Base-by-base conservation (phyloP, 2,797 vertebrate genomes). In the Falco cherrug region DNA sequence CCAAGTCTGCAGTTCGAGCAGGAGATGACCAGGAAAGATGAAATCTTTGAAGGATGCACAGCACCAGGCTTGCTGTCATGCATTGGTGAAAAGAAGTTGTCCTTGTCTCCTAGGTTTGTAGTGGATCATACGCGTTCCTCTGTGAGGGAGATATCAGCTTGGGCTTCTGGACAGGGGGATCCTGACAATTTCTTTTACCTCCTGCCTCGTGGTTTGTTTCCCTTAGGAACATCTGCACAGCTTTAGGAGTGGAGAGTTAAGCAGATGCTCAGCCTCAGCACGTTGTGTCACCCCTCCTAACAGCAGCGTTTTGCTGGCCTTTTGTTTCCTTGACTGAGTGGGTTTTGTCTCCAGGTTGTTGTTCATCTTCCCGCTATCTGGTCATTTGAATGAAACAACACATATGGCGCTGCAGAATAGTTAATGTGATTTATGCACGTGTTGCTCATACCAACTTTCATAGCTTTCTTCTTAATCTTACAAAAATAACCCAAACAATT, bases 401-500 rank as follows among this genome's bases (percentile, higher is more conserved):
- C 78, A 4, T 18, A 8, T 1, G 10, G 51, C 31, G 35, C 92
- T 81, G 78, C 71, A 54, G 63, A 45, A 37, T 61, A 39, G 61
- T 60, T 85, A 41, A 57, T 8, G 13, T 74, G 57, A 25, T 50
- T 75, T n/a, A 12, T 5, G 11, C 35, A 8, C 14, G 1, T 13
- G 24, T 57, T 74, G 33, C 67, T 92, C 77, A 48, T 78, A 51
- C 81, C 89, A 47, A 9, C 43, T 41, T 33, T 19, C 74, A 39
- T 25, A 70, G 19, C 53, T 90, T 47, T 45, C 69, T 41, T 71
- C 70, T 35, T 22, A 78, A 26, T 20, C 74, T 28, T 22, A 47
- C 51, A 43, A 13, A 13, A 71, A 75, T 64, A 91, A 95, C 91
- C 87, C 89, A 89, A 94, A 91, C 81, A 92, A n/a, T 20, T 3